A percentile compares a stretch with the other conserved stretches of the same genome.
These are phyloP conservation scores for Dermolepida albohirtum DNA, from an alignment of 2,888 invertebrate species.

Conservation along the genomic window DNA sequence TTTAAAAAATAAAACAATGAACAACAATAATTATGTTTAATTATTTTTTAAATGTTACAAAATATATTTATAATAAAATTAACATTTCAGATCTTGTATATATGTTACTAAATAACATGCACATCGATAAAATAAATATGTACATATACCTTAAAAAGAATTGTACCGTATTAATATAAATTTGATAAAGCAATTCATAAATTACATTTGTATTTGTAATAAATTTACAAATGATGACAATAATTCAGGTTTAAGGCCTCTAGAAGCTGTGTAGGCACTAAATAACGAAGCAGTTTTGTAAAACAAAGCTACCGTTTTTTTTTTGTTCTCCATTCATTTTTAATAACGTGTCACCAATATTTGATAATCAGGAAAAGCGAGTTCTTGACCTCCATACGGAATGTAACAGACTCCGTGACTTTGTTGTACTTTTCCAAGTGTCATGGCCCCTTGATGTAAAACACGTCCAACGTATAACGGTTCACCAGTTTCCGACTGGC, in stretches of 20 bases:
- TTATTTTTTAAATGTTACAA: constrained; percentile 22
- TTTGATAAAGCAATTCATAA: constrained; percentile 19
- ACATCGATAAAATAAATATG: constrained; percentile 30
- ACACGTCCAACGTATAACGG: constrained; percentile 83
- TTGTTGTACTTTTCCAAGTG: constrained; percentile 86
- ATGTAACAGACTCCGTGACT: constrained; percentile 87
- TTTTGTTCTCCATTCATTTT: constrained; percentile 41
- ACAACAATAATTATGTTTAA: background rate
- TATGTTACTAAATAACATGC: constrained; percentile 15
- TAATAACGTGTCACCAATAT: constrained; percentile 69
- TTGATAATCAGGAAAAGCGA: constrained; percentile 85
- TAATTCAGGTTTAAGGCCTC: constrained; percentile 42
- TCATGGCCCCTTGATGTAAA: constrained; percentile 80
- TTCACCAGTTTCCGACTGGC: constrained; percentile 82
- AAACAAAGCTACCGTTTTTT: background rate
- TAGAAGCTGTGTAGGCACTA: constrained; percentile 40
- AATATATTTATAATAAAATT: constrained; percentile 29
- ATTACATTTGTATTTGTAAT: constrained; percentile 6
- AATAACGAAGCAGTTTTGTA: no score
- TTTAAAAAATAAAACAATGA: no score
- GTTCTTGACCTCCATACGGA: constrained; percentile 83
- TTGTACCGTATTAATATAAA: constrained; percentile 17
- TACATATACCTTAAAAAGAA: constrained; percentile 8
- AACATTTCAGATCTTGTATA: constrained; percentile 3
- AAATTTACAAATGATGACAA: constrained; percentile 5